Percentiles rank a stretch among this genome's conserved stretches.
These are phyloP conservation scores for Pseudachorutes palmiensis DNA, from an alignment of 1,140 invertebrate genomes.

Conservation along the genomic window DNA sequence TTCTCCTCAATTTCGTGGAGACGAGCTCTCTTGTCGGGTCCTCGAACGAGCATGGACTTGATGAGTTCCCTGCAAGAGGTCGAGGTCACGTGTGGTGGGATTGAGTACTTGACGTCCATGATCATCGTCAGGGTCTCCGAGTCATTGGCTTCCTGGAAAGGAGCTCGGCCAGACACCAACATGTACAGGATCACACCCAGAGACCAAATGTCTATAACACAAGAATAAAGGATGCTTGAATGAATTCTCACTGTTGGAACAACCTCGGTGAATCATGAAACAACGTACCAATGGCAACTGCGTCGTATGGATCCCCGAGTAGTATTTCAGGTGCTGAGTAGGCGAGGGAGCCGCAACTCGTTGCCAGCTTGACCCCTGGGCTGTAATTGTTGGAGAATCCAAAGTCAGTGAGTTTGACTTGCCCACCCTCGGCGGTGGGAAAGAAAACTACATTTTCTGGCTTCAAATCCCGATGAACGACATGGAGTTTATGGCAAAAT, in stretches of 20 bases:
- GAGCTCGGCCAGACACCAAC: constrained; percentile 92
- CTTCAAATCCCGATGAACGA: constrained; percentile 91
- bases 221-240: constrained; percentile 21
- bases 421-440: constrained; percentile 48
- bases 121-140: constrained; percentile 99
- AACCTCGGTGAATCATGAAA: not conserved
- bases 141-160: constrained; percentile 98
- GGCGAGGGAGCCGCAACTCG: constrained; percentile 96
- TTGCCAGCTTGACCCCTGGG: constrained; percentile 94
- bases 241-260: no score
- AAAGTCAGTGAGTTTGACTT: constrained; percentile 98
- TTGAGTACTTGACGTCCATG: constrained; percentile 97
- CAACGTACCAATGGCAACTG: constrained; percentile 76
- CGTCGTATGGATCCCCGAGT: constrained; percentile 88
- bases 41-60: constrained; percentile 79
- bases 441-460: constrained; percentile 36
- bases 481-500: constrained; percentile 82
- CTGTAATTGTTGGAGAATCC: constrained; percentile 94
- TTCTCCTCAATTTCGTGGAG: constrained; percentile 82
- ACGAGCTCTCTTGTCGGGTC: constrained; percentile 80
- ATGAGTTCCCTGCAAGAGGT: constrained; percentile 76
- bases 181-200: constrained; percentile 97
- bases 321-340: constrained; percentile 99
- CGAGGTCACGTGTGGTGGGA: constrained; percentile 76
- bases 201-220: constrained; percentile 84